Evolutionary conservation across 2,113 vertebrate species (phyloP), one percentile per base, ranked within the genome.

Genomic region (Pipa parva): DNA sequence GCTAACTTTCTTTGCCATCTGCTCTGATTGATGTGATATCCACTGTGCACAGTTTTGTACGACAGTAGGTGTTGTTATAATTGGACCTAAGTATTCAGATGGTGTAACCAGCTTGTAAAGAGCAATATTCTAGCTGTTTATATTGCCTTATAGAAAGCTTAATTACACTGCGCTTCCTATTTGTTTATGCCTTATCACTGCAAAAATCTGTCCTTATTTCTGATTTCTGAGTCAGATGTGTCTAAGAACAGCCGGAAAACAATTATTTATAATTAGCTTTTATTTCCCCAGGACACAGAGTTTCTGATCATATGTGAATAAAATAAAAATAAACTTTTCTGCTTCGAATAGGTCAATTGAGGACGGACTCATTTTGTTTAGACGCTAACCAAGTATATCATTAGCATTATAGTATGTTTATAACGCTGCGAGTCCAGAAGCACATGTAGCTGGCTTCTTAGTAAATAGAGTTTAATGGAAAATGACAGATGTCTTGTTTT

Each of bases 1-100:
- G 15, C 49, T 42, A 18, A 54, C 33, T 63, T 17, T 57, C 22
- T 36, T 21, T 28, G 33, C 62, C 50, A 63, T 63, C 62, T 63
- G 62, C 29, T 46, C n/a, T 28, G 24, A 28, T 3, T n/a, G 12
- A 55, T 42, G 33, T 37, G 15, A 42, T 17, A 42, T 18, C 15
- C 39, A n/a, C n/a, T 42, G 3, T 2, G 49, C 22, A 20, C 52
- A 26, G 27, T 17, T 28, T 33, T 54, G 33, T 39, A 54, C 22
- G 21, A 20, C 22, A 54, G 29, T 27, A 63, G 17, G 24, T 63
- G 6, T 50, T 52, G 26, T 63, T 29, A 54, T 52, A 54, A 27
- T 52, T 52, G 11, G 10, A 8, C 2, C 22, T 13, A 13, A 39
- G 27, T 8, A 52, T 54, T 10, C 33, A 42, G 17, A 6, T 5